These are phyloP conservation scores for Cheumatopsyche charites DNA, from an alignment of 1,140 invertebrate genomes.

Conservation along the genomic window DNA sequence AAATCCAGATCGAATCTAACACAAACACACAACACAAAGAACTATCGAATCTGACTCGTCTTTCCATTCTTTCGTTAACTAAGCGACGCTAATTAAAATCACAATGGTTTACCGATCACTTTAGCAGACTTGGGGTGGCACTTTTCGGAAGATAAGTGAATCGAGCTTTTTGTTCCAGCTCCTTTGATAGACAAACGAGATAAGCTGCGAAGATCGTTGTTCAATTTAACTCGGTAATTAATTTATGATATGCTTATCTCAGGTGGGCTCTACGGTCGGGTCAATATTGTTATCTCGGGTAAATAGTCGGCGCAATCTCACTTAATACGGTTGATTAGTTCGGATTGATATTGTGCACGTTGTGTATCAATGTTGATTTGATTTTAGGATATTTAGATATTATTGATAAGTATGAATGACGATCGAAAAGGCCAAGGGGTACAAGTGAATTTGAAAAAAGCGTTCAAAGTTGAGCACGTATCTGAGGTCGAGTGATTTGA, in stretches of 20 bases:
- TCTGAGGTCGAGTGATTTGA: too few relatives aligned
- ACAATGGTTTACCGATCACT: constrained; percentile 27
- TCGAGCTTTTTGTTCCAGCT: constrained; percentile 36
- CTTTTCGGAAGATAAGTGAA: constrained; percentile 31
- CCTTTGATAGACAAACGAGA: constrained; percentile 43
- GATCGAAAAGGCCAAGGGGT: too few relatives aligned
- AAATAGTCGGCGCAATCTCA: too few relatives aligned
- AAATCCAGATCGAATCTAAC: too few relatives aligned
- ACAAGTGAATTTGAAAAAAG: too few relatives aligned
- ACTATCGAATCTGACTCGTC: not conserved
- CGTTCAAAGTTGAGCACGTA: too few relatives aligned
- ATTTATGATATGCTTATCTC: constrained; percentile 42
- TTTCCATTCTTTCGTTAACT: not conserved
- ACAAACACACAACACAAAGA: too few relatives aligned
- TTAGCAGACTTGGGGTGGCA: too few relatives aligned
- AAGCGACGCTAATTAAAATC: constrained; percentile 18
- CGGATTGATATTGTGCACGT: not conserved
- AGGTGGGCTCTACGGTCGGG: not conserved
- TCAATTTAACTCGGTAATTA: constrained; percentile 47
- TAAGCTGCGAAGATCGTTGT: constrained; percentile 37
- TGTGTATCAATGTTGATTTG: too few relatives aligned
- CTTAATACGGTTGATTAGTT: not conserved
- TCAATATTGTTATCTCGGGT: constrained; percentile 28
- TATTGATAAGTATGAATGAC: too few relatives aligned
- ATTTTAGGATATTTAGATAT: too few relatives aligned